Evolutionary conservation across 2,797 vertebrate species (phyloP).

Genomic region (Sarcoramphus papa): DNA sequence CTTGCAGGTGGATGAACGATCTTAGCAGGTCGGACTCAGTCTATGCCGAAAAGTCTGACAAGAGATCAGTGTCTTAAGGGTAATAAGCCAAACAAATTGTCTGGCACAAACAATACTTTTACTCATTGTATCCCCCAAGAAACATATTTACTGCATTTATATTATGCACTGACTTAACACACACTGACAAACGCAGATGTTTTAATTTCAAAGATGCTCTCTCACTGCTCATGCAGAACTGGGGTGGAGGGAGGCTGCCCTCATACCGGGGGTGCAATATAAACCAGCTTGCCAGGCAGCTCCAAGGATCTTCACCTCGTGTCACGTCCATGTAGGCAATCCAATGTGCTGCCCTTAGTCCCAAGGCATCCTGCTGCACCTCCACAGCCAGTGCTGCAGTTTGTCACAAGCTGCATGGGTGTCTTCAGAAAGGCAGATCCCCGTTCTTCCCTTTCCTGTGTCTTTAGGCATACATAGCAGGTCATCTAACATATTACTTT

Average conservation of each 20-base stretch:
- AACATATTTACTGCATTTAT: background rate
- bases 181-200: background rate
- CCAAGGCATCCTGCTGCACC: background rate
- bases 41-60: background rate
- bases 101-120: background rate
- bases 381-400: background rate
- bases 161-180: background rate
- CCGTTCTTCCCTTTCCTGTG: background rate
- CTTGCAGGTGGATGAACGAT: background rate
- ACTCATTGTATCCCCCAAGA: background rate
- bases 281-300: background rate
- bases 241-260: background rate
- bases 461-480: background rate
- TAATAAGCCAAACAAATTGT: background rate
- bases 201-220: background rate
- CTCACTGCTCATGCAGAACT: background rate
- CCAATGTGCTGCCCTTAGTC: background rate
- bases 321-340: background rate
- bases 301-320: background rate
- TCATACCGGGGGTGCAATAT: background rate
- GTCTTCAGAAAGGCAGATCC: background rate
- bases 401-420: background rate
- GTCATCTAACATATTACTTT: background rate
- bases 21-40: background rate
- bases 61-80: background rate